Evolutionary conservation across 2,797 vertebrate species (phyloP).

Genomic region (Labeo calbasu): DNA sequence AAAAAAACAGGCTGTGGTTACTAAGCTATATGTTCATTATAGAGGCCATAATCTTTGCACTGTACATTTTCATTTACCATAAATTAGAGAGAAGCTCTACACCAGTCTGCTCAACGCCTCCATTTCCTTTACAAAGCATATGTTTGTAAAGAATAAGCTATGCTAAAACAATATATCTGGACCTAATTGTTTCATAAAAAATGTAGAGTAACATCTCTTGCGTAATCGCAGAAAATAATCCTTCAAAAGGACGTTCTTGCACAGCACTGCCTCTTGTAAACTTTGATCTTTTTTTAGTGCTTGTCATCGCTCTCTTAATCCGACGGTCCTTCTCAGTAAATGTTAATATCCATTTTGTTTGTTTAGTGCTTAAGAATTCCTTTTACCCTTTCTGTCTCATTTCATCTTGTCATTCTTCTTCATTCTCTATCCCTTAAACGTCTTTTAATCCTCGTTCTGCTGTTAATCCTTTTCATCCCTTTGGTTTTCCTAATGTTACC

Average conservation of each 20-base stretch:
- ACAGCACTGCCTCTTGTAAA: not conserved
- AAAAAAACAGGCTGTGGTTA: not conserved
- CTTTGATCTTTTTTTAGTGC: constrained; percentile 25
- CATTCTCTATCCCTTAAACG: constrained; percentile 32
- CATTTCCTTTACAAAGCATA: constrained; percentile 13
- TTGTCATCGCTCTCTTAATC: constrained; percentile 16
- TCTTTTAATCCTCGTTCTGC: constrained; percentile 1
- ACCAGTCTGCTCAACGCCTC: constrained; percentile 25
- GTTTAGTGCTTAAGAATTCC: constrained; percentile 53
- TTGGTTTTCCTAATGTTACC: constrained; percentile 21
- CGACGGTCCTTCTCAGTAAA: not conserved
- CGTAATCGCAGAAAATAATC: constrained; percentile 27
- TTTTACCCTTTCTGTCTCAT: constrained; percentile 32
- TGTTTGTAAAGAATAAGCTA: constrained; percentile 11
- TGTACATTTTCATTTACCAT: constrained; percentile 38
- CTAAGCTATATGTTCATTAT: constrained; percentile 16
- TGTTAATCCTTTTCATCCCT: constrained; percentile 36
- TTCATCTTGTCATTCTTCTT: constrained; percentile 36
- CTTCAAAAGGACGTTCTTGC: not conserved
- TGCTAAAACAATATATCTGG: constrained; percentile 12
- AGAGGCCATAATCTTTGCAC: not conserved
- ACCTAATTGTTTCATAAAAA: not conserved
- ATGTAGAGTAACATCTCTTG: not conserved
- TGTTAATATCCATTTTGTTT: constrained; percentile 26
- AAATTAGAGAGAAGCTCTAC: constrained; percentile 39